These are phyloP conservation scores for Oryzias javanicus DNA, from an alignment of 2,113 vertebrate species.

Conservation along the genomic window DNA sequence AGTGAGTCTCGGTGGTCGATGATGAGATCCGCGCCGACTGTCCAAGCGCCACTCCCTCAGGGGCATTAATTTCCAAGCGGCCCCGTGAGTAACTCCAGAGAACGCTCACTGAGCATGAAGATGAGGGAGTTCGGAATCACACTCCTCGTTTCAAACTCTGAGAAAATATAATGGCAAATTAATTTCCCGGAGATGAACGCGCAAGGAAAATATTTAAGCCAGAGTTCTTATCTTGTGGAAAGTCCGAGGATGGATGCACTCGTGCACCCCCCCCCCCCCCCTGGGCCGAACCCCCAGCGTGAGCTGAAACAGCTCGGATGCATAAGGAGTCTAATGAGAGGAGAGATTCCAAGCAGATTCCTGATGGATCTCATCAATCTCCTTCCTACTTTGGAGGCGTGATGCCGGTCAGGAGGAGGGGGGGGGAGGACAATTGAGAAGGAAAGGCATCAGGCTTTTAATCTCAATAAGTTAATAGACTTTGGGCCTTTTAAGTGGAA, in stretches of 20 bases:
- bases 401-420: constrained; percentile 54
- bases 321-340: constrained; percentile 76
- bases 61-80: constrained; percentile 55
- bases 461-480: constrained; percentile 82
- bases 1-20: constrained; percentile 42
- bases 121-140: constrained; percentile 44
- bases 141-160: constrained; percentile 23
- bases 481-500: constrained; percentile 60
- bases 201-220: constrained; percentile 64
- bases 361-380: constrained; percentile 81
- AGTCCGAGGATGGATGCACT: constrained; percentile 37
- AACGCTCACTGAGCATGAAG: constrained; percentile 43
- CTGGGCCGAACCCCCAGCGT: constrained; percentile 11
- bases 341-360: constrained; percentile 72
- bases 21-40: constrained; percentile 52
- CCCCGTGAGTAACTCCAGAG: constrained; percentile 39
- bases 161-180: constrained; percentile 58
- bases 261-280: constrained; percentile 21
- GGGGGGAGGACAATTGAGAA: constrained; percentile 33
- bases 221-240: constrained; percentile 58
- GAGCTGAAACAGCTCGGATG: constrained; percentile 55
- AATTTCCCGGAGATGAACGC: constrained; percentile 66
- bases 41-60: constrained; percentile 51
- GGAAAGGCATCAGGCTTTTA: constrained; percentile 74
- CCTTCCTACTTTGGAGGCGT: constrained; percentile 73